A percentile compares a stretch with the other conserved stretches of the same genome.
phyloP scores from a whole-genome alignment of 2,797 vertebrate genomes.

The Muscicapa striata region DNA sequence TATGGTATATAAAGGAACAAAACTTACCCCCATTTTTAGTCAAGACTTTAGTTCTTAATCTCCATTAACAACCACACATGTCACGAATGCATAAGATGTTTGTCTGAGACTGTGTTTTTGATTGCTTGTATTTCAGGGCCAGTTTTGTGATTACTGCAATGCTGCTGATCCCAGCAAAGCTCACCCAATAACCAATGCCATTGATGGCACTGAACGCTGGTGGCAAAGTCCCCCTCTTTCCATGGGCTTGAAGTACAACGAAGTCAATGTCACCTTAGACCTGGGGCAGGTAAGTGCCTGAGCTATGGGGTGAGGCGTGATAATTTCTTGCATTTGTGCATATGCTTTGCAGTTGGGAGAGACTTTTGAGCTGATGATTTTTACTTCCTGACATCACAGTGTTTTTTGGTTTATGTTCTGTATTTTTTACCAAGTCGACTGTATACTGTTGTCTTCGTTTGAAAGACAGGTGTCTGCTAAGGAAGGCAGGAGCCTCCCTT shows the following conservation, averaged over 20 bases:
- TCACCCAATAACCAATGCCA: conserved; percentile 84
- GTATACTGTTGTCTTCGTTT: too few species aligned
- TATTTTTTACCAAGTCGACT: background rate
- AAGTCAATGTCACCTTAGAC: conserved; percentile 91
- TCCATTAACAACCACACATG: background rate
- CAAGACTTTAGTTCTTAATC: background rate
- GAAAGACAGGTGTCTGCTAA: too few species aligned
- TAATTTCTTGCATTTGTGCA: background rate
- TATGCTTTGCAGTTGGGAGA: background rate
- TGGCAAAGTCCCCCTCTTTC: conserved; percentile 98
- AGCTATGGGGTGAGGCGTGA: background rate
- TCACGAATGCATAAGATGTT: background rate
- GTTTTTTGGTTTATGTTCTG: background rate
- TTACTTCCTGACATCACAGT: background rate
- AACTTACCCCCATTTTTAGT: background rate
- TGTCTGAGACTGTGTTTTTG: background rate
- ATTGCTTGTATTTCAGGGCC: conserved; percentile 80
- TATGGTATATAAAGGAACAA: background rate
- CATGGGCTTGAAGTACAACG: conserved; percentile 83
- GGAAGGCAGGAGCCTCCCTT: too few species aligned
- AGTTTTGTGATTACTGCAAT: conserved; percentile 91
- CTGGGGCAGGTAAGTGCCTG: conserved; percentile 88
- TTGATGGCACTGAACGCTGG: conserved; percentile 93
- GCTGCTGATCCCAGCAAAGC: conserved; percentile 85
- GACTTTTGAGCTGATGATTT: background rate